Percentiles rank a stretch among this genome's conserved stretches.
Evolutionary conservation across 2,888 invertebrate species (phyloP).

Genomic region (Tridacna gigas): DNA sequence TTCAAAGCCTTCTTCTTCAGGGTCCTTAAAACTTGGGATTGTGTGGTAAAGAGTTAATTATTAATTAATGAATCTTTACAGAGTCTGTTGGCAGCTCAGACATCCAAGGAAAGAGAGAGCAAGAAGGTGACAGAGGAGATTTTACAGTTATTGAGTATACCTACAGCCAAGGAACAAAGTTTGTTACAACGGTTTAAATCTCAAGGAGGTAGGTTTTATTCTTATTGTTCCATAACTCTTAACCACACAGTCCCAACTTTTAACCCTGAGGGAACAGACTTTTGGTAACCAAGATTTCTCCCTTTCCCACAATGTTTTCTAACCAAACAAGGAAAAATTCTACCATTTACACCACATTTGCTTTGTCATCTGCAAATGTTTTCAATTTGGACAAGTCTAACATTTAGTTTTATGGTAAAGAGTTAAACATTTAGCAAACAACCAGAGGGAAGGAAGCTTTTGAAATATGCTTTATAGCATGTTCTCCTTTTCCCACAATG

Average conservation of each 20-base stretch:
- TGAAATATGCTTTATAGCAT: too few species aligned
- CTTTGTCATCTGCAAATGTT: too few species aligned
- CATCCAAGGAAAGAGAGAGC: slow-evolving; percentile 97
- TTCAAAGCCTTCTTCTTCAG: not conserved
- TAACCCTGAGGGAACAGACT: not conserved
- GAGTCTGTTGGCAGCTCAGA: slow-evolving; percentile 95
- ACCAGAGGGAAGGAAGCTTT: too few species aligned
- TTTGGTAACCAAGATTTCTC: too few species aligned
- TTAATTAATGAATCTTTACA: slow-evolving; percentile 83
- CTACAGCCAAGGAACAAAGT: slow-evolving; percentile 96
- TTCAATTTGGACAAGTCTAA: too few species aligned
- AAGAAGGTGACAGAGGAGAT: slow-evolving; percentile 98
- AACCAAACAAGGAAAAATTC: too few species aligned
- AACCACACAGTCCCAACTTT: not conserved
- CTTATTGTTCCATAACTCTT: not conserved
- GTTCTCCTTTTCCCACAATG: too few species aligned
- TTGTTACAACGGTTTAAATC: slow-evolving; percentile 98
- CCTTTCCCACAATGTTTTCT: too few species aligned
- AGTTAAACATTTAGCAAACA: too few species aligned
- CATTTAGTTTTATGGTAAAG: too few species aligned
- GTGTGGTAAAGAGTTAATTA: too few species aligned
- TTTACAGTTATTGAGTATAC: slow-evolving; percentile 93
- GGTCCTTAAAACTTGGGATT: not conserved
- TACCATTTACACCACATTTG: too few species aligned
- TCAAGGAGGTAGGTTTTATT: slow-evolving; percentile 90